Evolutionary conservation across 2,797 vertebrate species (phyloP), one percentile per base, ranked within the genome.

Genomic region (Danio tinwini): DNA sequence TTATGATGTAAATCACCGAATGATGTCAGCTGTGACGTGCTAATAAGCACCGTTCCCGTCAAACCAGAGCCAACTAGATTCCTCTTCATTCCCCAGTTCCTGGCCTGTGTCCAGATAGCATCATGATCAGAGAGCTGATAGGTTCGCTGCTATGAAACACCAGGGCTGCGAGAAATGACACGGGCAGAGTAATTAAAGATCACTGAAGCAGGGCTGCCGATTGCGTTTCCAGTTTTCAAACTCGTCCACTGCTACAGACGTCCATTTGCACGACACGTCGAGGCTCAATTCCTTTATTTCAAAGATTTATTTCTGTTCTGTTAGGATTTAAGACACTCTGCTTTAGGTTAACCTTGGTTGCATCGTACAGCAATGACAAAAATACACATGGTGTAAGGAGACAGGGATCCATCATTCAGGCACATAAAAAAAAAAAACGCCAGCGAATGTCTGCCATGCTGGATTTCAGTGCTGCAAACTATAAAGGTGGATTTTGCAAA

Each of bases 81-180:
- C 29, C 55, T 61, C 55, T 70, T 39, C 45, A 42, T 61, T 50
- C 37, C 11, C 17, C 14, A 42, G 42, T 42, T 62, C 39, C 47
- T 78, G 56, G 29, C 68, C 53, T 68, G 29, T 40, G 55, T 61
- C 76, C 76, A 61, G 67, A 62, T 40, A 70, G 47, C 56, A 78
- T 67, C 55, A 68, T 39, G 53, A 61, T 19, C 63, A 59, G 55
- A 56, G 44, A 50, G 49, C 49, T 53, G 67, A 70, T 70, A n/a
- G 40, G 29, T 73, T 73, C 55, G 21, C 11, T 10, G 17, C 56
- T 52, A 61, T 49, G 68, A 62, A 70, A 78, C 47, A 49, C 7
- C 56, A 45, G 40, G 16, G 39, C 40, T 47, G 37, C 16, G 21
- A 49, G 42, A 74, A 59, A 74, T 5, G 14, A 49, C 71, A 72